These are phyloP conservation scores for Chirona hameri DNA, from an alignment of 2,888 invertebrate species.

Conservation along the genomic window DNA sequence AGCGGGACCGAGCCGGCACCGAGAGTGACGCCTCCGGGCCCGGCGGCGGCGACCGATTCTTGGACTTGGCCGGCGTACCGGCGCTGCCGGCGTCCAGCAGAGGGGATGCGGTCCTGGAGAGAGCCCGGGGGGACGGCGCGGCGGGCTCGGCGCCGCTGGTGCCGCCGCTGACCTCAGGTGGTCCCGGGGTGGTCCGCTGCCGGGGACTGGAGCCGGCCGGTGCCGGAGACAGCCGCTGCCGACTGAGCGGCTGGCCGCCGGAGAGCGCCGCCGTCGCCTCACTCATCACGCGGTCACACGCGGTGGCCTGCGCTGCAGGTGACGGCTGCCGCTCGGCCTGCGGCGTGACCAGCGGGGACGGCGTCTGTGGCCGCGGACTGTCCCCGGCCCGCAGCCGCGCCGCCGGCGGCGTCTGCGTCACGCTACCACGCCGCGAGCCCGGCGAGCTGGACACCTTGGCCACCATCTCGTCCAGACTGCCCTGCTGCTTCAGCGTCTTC, in stretches of 20 bases:
- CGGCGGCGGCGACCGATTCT: background rate
- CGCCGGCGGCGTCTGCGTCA: background rate
- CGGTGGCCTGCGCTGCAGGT: background rate
- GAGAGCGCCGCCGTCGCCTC: background rate
- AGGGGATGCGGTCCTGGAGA: background rate
- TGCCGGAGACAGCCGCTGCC: background rate
- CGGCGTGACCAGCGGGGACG: background rate
- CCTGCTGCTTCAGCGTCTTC: conserved; percentile 22
- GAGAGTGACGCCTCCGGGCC: background rate
- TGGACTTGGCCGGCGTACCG: background rate
- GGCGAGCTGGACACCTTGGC: background rate
- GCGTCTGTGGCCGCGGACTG: background rate
- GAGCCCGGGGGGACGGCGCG: background rate
- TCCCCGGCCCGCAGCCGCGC: background rate
- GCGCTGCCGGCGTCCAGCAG: background rate
- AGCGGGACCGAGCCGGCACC: background rate
- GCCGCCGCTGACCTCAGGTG: no score
- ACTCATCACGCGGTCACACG: background rate
- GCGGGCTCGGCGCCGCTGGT: no score
- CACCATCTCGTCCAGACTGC: conserved; percentile 9
- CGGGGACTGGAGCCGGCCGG: background rate
- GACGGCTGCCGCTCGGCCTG: background rate
- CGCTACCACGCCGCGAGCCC: background rate
- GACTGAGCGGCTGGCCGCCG: background rate
- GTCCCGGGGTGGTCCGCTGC: no score